Conservation (phyloP, 64 coral and sea anemone genomes). For the Dendrophyllia cribrosa region DNA sequence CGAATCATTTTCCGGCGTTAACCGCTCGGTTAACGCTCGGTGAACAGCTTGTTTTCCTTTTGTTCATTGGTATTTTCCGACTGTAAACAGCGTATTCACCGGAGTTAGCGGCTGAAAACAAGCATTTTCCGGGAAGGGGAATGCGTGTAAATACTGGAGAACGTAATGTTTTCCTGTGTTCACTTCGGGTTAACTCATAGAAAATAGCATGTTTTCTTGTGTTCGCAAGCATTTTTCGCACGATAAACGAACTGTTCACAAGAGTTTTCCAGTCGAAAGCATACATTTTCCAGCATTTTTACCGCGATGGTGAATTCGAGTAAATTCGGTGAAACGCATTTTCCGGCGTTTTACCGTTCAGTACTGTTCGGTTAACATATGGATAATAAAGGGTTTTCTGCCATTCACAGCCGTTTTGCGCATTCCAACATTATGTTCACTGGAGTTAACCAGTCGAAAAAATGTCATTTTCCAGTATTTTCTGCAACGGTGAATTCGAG, state of each 20-base stretch:
- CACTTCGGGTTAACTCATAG: neutral
- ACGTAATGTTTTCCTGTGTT: constrained; percentile 8
- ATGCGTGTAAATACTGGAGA: constrained; percentile 13
- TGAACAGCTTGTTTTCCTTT: neutral
- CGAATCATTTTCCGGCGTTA: neutral
- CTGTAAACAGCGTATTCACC: neutral
- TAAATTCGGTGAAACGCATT: constrained; percentile 2
- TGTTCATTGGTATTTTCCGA: neutral
- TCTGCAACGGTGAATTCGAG: constrained; percentile 17
- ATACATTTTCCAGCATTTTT: constrained; percentile 26
- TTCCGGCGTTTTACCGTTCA: constrained; percentile 9
- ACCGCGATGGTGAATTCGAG: constrained; percentile 23
- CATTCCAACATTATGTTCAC: neutral
- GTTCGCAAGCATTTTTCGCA: constrained; percentile 12
- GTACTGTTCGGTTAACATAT: constrained; percentile 16
- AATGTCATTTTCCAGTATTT: constrained; percentile 18
- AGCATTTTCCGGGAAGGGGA: neutral
- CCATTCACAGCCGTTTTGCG: constrained; percentile 24
- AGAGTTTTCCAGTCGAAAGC: constrained; percentile 28
- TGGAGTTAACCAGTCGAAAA: constrained; percentile 33
- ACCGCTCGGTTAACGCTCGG: constrained; percentile 14
- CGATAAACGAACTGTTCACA: constrained; percentile 21
- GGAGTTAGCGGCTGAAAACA: constrained; percentile 6
- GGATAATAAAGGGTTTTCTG: constrained; percentile 1
- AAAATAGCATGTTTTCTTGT: constrained; percentile 10